Evolutionary conservation across 2,888 invertebrate genomes (phyloP).

Genomic region (Lamellibrachia columna): DNA sequence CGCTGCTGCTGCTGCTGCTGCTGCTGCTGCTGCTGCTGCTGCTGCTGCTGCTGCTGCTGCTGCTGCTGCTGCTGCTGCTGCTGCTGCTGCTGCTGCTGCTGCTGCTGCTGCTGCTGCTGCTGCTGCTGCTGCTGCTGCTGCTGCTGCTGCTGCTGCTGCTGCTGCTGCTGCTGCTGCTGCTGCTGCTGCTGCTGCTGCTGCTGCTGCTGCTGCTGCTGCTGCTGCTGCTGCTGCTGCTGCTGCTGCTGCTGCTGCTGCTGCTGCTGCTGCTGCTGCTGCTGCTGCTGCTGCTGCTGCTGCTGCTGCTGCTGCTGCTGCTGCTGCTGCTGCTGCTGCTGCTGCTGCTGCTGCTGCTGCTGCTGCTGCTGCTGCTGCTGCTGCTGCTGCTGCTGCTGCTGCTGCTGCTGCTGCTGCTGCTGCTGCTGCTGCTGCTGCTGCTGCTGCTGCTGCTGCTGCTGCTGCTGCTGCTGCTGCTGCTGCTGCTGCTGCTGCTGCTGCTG

Average conservation of each 20-base stretch:
- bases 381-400: constrained; percentile 17
- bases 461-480: constrained; percentile 17
- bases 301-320: constrained; percentile 13
- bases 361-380: constrained; percentile 17
- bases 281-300: constrained; percentile 17
- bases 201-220: constrained; percentile 19
- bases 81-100: constrained; percentile 21
- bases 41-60: constrained; percentile 17
- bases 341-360: constrained; percentile 20
- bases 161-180: constrained; percentile 21
- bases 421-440: constrained; percentile 19
- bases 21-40: constrained; percentile 19
- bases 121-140: constrained; percentile 17
- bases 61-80: constrained; percentile 17
- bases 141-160: constrained; percentile 19
- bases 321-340: constrained; percentile 21
- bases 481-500: constrained; percentile 17
- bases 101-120: constrained; percentile 17
- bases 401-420: constrained; percentile 20
- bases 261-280: constrained; percentile 20
- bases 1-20: neutral
- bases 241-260: constrained; percentile 21
- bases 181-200: constrained; percentile 18
- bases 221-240: constrained; percentile 13
- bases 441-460: constrained; percentile 19